A percentile compares a stretch with the other conserved stretches of the same genome.
Conservation (phyloP, 2,113 vertebrate genomes). For the Syngnathoides biaculeatus region DNA sequence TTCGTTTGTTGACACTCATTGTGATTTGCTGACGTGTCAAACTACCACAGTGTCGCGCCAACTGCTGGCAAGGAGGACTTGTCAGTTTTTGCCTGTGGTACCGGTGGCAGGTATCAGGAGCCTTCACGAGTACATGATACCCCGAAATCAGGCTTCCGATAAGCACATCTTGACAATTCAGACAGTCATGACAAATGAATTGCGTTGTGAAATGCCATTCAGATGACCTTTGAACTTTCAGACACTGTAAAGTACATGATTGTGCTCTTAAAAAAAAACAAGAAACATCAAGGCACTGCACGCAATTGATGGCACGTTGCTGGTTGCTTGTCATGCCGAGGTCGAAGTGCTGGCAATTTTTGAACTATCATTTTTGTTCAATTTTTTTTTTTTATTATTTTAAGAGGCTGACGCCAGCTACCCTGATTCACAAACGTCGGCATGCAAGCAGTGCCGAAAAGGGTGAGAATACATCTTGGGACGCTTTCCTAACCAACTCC, state of each 20-base stretch:
- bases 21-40: too few species aligned
- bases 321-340: slow-evolving; percentile 26
- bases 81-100: too few species aligned
- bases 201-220: not conserved
- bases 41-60: too few species aligned
- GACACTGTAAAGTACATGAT: not conserved
- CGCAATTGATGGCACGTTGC: slow-evolving; percentile 66
- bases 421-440: slow-evolving; percentile 7
- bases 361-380: slow-evolving; percentile 50
- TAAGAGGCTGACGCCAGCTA: not conserved
- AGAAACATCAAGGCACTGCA: slow-evolving; percentile 78
- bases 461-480: not conserved
- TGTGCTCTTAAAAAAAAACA: slow-evolving; percentile 27
- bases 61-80: too few species aligned
- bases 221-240: slow-evolving; percentile 23
- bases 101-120: too few species aligned
- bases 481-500: not conserved
- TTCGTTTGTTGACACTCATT: too few species aligned
- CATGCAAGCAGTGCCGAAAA: slow-evolving; percentile 1
- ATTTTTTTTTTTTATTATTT: slow-evolving; percentile 10
- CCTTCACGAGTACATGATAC: too few species aligned
- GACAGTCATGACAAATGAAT: not conserved
- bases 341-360: slow-evolving; percentile 58
- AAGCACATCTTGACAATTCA: not conserved
- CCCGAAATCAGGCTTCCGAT: not conserved